Evolutionary conservation across 92 coral and sea anemone species (phyloP).

Genomic region (Siderastrea siderea): DNA sequence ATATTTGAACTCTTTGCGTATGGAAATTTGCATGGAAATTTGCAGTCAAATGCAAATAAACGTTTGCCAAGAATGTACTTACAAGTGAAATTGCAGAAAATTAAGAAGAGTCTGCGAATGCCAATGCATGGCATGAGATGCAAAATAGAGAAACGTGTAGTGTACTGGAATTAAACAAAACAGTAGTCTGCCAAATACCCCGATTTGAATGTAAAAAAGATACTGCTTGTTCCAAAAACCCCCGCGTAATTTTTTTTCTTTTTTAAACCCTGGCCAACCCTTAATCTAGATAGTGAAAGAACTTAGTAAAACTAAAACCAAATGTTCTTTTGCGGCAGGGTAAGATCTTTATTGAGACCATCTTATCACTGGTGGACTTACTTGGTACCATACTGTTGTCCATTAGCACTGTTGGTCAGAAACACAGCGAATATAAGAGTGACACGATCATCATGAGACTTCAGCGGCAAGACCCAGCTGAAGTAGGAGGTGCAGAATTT

Average conservation of each 20-base stretch:
- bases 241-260: too few relatives aligned
- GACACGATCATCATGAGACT: conserved; percentile 59
- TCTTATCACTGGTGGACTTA: conserved; percentile 62
- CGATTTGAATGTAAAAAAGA: too few relatives aligned
- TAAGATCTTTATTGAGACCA: conserved; percentile 62
- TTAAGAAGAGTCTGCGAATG: too few relatives aligned
- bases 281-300: background rate
- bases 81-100: too few relatives aligned
- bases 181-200: too few relatives aligned
- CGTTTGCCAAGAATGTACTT: too few relatives aligned
- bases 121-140: too few relatives aligned
- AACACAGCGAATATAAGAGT: conserved; percentile 66
- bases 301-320: background rate
- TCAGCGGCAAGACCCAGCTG: conserved; percentile 73
- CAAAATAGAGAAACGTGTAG: too few relatives aligned
- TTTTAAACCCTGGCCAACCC: background rate
- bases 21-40: background rate
- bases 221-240: too few relatives aligned
- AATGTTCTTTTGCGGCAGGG: conserved; percentile 21
- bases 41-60: too few relatives aligned
- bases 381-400: conserved; percentile 68
- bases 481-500: conserved; percentile 71
- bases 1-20: too few relatives aligned
- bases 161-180: too few relatives aligned
- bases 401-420: conserved; percentile 68